Conservation (phyloP, 2,888 invertebrate species). For the Tenthredo amoena region DNA sequence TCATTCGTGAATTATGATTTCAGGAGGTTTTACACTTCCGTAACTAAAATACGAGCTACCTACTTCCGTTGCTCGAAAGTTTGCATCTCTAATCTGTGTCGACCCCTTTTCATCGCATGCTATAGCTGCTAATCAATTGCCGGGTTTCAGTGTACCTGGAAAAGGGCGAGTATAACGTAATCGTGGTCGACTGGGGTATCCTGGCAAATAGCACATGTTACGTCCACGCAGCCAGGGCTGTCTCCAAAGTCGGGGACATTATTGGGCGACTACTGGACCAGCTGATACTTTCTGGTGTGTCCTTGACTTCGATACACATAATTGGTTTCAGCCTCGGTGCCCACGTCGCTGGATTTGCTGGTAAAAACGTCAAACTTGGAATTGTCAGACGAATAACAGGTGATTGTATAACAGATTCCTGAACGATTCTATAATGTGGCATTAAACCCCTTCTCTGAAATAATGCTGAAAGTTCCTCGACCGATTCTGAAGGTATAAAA, state of each 20-base stretch:
- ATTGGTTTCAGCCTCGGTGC: slow-evolving; percentile 55
- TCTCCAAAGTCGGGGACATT: slow-evolving; percentile 51
- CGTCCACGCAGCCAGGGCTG: slow-evolving; percentile 55
- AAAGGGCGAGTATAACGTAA: slow-evolving; percentile 55
- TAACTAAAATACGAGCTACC: slow-evolving; percentile 45
- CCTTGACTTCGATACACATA: slow-evolving; percentile 52
- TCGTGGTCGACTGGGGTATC: slow-evolving; percentile 53
- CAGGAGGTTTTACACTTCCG: background rate
- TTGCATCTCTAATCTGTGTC: slow-evolving; percentile 34
- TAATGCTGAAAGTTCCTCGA: background rate
- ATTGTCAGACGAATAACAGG: slow-evolving; percentile 57
- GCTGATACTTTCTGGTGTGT: slow-evolving; percentile 54
- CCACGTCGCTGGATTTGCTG: slow-evolving; percentile 54
- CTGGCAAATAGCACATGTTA: slow-evolving; percentile 56
- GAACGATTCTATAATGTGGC: background rate
- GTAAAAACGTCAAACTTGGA: slow-evolving; percentile 55
- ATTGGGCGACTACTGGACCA: slow-evolving; percentile 53
- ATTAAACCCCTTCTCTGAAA: background rate
- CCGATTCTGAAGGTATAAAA: background rate
- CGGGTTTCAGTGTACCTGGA: slow-evolving; percentile 52
- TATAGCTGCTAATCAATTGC: slow-evolving; percentile 13
- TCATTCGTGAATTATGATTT: background rate
- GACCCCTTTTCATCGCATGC: slow-evolving; percentile 32
- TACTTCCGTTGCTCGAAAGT: background rate
- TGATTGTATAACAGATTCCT: slow-evolving; percentile 2